Base-by-base conservation (phyloP, 2,888 invertebrate genomes). In the Bombylius major region DNA sequence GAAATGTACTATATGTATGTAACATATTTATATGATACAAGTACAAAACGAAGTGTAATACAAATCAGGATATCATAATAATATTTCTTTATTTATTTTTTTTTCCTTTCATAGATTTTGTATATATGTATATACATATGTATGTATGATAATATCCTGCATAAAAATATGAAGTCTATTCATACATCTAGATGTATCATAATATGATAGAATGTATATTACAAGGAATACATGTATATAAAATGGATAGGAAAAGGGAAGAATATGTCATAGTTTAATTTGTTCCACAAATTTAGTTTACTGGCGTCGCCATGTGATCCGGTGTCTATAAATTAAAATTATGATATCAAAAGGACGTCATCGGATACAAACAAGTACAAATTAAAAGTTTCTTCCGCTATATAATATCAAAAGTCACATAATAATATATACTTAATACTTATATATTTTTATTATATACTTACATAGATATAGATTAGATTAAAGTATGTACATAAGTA, bases 271-370 rank as follows among this genome's bases (percentile, higher is more conserved):
- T 31, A 31, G 46, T 36, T 31, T 44, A 34, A 42, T 44, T 47
- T 45, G 54, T 44, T 14, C 39, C 45, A 11, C 33, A 33, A 54
- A 50, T 49, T 54, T 34, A 44, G 49, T 47, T 23, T 23, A 39
- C 51, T 36, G 50, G 46, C 47, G 55, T 55, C 55, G 55, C 55
- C 51, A 55, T 55, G 51, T 51, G 51, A 55, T 50, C 55, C 44
- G 36, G 47, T 32, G 51, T 60, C 61, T 61, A 61, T 61, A 61
- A 61, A 61, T 61, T 61, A 61, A 61, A 61, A 61, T 61, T 61
- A 60, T 61, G 61, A 59, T 60, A 61, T 61, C 59, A 61, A 58
- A 60, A 61, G 59, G 54, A 60, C 60, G 60, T 61, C 61, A 61
- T 58, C 58, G 57, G 60, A 61, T 59, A 61, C 61, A 60, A 61